These are phyloP conservation scores for Laticauda laticaudata DNA, from an alignment of 2,113 vertebrate species.

Conservation along the genomic window DNA sequence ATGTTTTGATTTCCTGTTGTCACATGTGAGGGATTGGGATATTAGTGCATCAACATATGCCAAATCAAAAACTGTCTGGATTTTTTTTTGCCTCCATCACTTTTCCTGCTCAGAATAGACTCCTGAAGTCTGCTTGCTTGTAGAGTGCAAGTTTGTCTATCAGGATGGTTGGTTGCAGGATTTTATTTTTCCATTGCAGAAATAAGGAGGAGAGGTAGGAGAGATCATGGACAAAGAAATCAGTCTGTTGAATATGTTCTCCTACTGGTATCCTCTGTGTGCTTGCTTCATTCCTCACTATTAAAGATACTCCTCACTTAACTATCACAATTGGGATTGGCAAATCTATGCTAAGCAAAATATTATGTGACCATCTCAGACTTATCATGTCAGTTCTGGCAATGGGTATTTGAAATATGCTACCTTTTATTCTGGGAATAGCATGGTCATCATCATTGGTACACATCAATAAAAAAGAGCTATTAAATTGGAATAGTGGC, in stretches of 20 bases:
- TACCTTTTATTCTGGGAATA: background rate
- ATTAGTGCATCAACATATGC: background rate
- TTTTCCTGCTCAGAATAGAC: background rate
- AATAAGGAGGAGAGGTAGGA: background rate
- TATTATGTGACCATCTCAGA: background rate
- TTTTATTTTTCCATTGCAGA: background rate
- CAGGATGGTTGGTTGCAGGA: background rate
- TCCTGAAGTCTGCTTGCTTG: background rate
- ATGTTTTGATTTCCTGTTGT: background rate
- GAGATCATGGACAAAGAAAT: background rate
- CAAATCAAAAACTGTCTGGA: background rate
- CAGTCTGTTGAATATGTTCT: background rate
- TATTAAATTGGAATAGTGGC: background rate
- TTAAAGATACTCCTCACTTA: background rate
- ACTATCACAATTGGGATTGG: background rate
- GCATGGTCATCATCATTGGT: background rate
- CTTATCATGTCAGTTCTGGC: background rate
- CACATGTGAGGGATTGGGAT: background rate
- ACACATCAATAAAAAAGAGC: background rate
- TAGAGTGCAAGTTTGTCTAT: background rate
- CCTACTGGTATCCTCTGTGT: background rate
- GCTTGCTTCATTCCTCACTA: background rate
- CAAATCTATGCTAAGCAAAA: background rate
- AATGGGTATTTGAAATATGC: background rate
- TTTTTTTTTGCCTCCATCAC: background rate